Evolutionary conservation across 2,113 vertebrate species (phyloP).

Genomic region (Chlamydotis undulata): DNA sequence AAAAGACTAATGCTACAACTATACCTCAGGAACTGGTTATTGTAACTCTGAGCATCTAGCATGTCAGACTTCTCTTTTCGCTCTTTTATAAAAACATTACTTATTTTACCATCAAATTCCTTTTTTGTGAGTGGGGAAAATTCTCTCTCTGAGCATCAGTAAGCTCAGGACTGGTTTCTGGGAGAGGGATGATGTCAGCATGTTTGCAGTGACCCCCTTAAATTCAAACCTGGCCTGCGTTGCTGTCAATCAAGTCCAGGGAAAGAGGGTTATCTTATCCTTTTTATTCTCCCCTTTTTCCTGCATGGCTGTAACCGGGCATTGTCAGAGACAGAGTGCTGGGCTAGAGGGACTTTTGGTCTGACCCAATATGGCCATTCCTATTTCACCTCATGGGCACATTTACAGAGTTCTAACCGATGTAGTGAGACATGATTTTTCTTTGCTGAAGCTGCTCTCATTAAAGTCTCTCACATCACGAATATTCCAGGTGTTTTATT

Average conservation of each 20-base stretch:
- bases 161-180: background rate
- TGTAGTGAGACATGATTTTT: background rate
- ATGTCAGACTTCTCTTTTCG: background rate
- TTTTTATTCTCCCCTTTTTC: background rate
- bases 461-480: background rate
- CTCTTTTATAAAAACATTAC: background rate
- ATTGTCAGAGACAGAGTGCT: background rate
- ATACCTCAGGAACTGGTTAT: background rate
- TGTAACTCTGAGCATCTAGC: background rate
- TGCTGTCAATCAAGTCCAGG: background rate
- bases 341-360: background rate
- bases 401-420: background rate
- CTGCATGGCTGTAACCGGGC: background rate
- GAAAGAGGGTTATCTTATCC: background rate
- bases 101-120: background rate
- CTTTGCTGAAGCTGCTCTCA: constrained; percentile 30
- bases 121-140: background rate
- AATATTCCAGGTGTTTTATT: constrained; percentile 65
- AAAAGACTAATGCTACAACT: background rate
- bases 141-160: background rate
- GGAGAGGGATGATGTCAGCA: background rate
- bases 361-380: background rate
- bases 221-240: background rate
- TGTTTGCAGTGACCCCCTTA: background rate
- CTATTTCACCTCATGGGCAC: background rate